These are phyloP conservation scores for Cydia pomonella DNA, from an alignment of 1,140 invertebrate species.

Conservation along the genomic window DNA sequence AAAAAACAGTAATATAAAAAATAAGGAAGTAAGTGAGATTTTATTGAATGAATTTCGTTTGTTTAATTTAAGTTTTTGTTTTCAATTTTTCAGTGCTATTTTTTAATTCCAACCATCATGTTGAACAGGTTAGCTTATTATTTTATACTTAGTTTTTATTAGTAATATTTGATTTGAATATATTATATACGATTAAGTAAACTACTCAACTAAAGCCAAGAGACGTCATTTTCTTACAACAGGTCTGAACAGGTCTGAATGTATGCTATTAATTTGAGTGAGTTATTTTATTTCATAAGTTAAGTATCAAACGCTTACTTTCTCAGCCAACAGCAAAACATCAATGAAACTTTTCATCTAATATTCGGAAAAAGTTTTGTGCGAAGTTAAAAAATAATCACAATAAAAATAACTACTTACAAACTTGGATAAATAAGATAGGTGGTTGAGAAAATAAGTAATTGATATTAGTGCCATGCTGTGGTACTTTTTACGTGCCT, in stretches of 20 bases:
- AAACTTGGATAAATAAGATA: no score
- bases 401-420: no score
- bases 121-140: background rate
- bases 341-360: no score
- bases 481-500: background rate
- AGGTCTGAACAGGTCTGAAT: no score
- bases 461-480: conserved; percentile 1
- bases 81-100: background rate
- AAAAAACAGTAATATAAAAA: background rate
- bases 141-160: background rate
- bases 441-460: background rate
- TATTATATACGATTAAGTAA: background rate
- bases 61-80: conserved; percentile 2
- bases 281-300: background rate
- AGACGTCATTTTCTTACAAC: no score
- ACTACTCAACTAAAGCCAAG: background rate
- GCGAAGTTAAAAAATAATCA: no score
- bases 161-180: background rate
- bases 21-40: background rate
- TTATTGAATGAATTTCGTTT: background rate
- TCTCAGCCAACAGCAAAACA: background rate
- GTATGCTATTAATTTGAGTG: background rate
- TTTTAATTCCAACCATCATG: background rate
- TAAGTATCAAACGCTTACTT: background rate
- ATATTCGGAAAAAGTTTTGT: no score